phyloP scores from a whole-genome alignment of 2,797 vertebrate genomes.

The Anas bahamensis region DNA sequence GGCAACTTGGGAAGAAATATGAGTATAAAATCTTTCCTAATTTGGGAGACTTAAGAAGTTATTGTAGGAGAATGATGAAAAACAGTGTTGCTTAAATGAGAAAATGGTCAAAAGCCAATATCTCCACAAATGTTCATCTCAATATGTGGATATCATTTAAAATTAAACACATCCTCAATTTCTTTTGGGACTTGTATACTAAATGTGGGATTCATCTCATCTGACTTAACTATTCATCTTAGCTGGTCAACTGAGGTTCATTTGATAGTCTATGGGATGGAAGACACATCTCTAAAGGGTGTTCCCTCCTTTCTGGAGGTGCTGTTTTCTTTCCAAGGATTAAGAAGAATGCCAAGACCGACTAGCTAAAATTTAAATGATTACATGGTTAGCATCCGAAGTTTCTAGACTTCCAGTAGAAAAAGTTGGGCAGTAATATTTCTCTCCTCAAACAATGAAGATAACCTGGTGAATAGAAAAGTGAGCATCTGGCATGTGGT shows the following conservation, averaged over 20 bases:
- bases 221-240: not conserved
- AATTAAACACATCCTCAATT: not conserved
- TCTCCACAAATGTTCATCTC: not conserved
- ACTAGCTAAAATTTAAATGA: not conserved
- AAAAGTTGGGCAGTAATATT: not conserved
- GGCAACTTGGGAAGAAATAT: not conserved
- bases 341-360: not conserved
- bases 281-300: not conserved
- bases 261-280: not conserved
- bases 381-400: not conserved
- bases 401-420: not conserved
- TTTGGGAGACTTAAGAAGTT: not conserved
- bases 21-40: not conserved
- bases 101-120: not conserved
- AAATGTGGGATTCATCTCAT: not conserved
- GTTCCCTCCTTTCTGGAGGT: not conserved
- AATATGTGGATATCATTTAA: fast-evolving
- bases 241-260: not conserved
- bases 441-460: not conserved
- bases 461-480: not conserved
- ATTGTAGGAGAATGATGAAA: not conserved
- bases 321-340: not conserved
- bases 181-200: not conserved
- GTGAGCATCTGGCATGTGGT: not conserved
- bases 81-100: not conserved